Evolutionary conservation across 2,797 vertebrate genomes (phyloP).

Genomic region (Gymnothorax reevesii): DNA sequence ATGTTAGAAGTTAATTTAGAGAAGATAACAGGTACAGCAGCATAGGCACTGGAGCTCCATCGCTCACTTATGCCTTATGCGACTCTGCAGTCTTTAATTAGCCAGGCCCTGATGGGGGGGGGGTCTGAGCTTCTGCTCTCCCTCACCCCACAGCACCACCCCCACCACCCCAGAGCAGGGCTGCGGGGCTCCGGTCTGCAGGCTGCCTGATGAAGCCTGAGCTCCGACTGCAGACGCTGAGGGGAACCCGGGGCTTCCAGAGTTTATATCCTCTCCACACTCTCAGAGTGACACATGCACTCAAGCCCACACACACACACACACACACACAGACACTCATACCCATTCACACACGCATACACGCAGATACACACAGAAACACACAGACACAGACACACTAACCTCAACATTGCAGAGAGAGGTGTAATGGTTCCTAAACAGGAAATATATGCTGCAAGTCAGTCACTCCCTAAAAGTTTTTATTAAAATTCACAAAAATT

Average conservation of each 20-base stretch:
- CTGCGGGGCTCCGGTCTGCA: not conserved
- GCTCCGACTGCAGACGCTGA: slow-evolving; percentile 22
- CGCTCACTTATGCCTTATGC: not conserved
- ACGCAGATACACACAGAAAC: too few species aligned
- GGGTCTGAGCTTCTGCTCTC: not conserved
- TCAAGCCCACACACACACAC: not conserved
- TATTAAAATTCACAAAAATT: not conserved
- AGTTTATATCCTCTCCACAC: not conserved
- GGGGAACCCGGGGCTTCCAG: slow-evolving; percentile 18
- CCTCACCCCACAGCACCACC: not conserved
- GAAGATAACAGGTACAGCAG: slow-evolving; percentile 35
- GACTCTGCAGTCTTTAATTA: not conserved
- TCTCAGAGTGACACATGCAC: slow-evolving; percentile 23
- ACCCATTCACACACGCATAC: too few species aligned
- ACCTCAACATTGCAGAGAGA: too few species aligned
- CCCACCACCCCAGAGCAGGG: not conserved
- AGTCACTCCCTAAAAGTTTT: not conserved
- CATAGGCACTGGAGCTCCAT: slow-evolving; percentile 21
- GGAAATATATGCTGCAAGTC: too few species aligned
- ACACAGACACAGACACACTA: too few species aligned
- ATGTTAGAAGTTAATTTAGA: slow-evolving; percentile 43
- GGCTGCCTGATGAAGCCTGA: not conserved
- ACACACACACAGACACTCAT: not conserved
- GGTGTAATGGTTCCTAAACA: too few species aligned
- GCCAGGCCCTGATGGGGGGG: not conserved